A percentile compares a stretch with the other conserved stretches of the same genome.
Evolutionary conservation across 2,888 invertebrate species (phyloP).

Genomic region (Pimpla rufipes): DNA sequence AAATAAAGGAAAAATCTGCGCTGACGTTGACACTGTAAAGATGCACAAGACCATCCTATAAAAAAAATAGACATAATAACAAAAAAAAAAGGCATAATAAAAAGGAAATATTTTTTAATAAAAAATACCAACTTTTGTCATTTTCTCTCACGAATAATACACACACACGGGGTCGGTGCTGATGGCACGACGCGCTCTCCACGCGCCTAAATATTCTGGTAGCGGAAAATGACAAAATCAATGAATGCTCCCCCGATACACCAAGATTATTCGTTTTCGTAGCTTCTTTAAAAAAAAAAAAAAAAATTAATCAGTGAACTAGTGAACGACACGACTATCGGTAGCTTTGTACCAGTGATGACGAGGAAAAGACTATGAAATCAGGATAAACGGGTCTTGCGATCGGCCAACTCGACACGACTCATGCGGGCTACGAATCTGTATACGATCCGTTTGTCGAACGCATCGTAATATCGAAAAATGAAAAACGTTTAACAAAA

Average conservation of each 20-base stretch:
- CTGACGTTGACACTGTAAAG: constrained; percentile 75
- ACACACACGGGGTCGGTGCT: neutral
- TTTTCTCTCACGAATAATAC: constrained; percentile 63
- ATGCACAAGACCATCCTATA: constrained; percentile 76
- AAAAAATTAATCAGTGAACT: neutral
- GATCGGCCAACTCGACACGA: constrained; percentile 9
- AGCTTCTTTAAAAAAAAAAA: neutral
- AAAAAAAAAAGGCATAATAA: constrained; percentile 75
- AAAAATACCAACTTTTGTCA: constrained; percentile 67
- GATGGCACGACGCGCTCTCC: neutral
- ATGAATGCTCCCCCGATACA: constrained; percentile 13
- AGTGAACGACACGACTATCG: constrained; percentile 4
- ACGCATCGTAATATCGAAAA: constrained; percentile 34
- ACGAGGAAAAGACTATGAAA: neutral
- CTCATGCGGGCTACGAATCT: constrained; percentile 39
- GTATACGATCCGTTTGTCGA: constrained; percentile 33
- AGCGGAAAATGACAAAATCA: constrained; percentile 51
- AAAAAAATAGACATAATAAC: constrained; percentile 46
- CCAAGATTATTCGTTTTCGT: constrained; percentile 7
- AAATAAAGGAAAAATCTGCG: constrained; percentile 43
- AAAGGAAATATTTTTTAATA: constrained; percentile 78
- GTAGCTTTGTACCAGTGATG: constrained; percentile 61
- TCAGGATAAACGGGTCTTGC: constrained; percentile 19
- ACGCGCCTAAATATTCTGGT: constrained; percentile 2
- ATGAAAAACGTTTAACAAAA: constrained; percentile 1